These are phyloP conservation scores for Arvicanthis niloticus DNA, from an alignment of 2,113 vertebrate species.

Conservation along the genomic window DNA sequence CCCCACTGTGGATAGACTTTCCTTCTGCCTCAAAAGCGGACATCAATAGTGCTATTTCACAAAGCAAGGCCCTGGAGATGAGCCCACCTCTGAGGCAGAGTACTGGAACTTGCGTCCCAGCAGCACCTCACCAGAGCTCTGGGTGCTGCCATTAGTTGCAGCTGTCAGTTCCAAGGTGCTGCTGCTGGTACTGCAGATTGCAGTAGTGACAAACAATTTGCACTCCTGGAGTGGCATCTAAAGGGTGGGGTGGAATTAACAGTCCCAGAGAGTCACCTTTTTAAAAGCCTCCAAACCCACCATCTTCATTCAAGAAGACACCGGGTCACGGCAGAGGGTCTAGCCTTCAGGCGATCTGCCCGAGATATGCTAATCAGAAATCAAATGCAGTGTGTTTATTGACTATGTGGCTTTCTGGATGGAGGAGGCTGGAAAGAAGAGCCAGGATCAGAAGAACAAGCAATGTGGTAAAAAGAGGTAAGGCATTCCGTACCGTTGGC, in stretches of 20 bases:
- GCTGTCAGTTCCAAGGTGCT: conserved; percentile 62
- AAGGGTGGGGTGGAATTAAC: conserved; percentile 65
- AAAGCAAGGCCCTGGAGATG: neutral
- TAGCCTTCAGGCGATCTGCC: neutral
- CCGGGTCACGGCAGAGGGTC: neutral
- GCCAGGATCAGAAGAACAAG: conserved; percentile 37
- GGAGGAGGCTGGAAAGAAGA: neutral
- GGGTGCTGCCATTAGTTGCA: conserved; percentile 25
- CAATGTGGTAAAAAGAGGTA: conserved; percentile 60
- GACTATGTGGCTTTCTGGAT: neutral
- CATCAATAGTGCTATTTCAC: fast-evolving
- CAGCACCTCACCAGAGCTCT: conserved; percentile 1
- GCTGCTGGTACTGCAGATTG: conserved; percentile 18
- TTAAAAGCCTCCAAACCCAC: conserved; percentile 56
- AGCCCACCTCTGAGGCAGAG: neutral
- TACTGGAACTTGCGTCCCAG: fast-evolving
- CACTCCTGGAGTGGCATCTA: conserved; percentile 62
- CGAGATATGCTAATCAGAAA: conserved; percentile 70
- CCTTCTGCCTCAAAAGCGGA: neutral
- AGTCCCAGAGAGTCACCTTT: conserved; percentile 44
- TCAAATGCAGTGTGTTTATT: neutral
- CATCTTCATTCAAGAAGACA: conserved; percentile 48
- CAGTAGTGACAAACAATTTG: conserved; percentile 69
- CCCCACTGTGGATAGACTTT: neutral
- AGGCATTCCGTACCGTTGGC: conserved; percentile 88